phyloP scores from a whole-genome alignment of 1,140 invertebrate species.

The Drepana arcuata region DNA sequence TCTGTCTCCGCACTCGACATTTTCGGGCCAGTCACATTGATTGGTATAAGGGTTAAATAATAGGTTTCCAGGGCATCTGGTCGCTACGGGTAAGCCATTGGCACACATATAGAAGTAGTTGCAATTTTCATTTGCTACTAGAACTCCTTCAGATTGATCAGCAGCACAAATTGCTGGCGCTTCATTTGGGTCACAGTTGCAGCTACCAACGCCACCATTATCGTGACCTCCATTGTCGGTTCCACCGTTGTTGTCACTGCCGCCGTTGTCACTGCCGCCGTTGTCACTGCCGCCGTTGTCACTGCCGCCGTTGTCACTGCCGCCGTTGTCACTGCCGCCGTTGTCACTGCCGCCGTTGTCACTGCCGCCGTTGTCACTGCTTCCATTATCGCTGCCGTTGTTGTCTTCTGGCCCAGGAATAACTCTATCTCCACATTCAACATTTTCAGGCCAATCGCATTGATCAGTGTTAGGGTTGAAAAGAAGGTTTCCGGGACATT shows the following conservation, averaged over 20 bases:
- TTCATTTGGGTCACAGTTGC: constrained; percentile 23
- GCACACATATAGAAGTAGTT: constrained; percentile 30
- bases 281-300: background rate
- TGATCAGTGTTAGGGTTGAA: constrained; percentile 10
- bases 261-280: background rate
- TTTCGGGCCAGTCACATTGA: constrained; percentile 74
- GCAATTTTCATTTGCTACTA: constrained; percentile 29
- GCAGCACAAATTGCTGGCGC: constrained; percentile 22
- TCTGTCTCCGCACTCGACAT: constrained; percentile 56
- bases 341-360: background rate
- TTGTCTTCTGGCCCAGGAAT: background rate
- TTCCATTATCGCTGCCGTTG: background rate
- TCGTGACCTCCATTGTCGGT: background rate
- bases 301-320: background rate
- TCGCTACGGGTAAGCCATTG: constrained; percentile 16
- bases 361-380: constrained; percentile 1
- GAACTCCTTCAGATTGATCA: constrained; percentile 14
- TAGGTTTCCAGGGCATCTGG: constrained; percentile 52
- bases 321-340: background rate
- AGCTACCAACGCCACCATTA: constrained; percentile 1
- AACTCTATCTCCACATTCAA: constrained; percentile 14
- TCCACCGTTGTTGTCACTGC: constrained; percentile 1
- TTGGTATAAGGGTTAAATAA: constrained; percentile 72
- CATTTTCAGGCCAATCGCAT: constrained; percentile 20
- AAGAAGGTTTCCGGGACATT: constrained; percentile 8